Percentiles rank a stretch among this genome's conserved stretches.
These are phyloP conservation scores for Amphimallon solstitiale DNA, from an alignment of 2,888 invertebrate species.

Conservation along the genomic window DNA sequence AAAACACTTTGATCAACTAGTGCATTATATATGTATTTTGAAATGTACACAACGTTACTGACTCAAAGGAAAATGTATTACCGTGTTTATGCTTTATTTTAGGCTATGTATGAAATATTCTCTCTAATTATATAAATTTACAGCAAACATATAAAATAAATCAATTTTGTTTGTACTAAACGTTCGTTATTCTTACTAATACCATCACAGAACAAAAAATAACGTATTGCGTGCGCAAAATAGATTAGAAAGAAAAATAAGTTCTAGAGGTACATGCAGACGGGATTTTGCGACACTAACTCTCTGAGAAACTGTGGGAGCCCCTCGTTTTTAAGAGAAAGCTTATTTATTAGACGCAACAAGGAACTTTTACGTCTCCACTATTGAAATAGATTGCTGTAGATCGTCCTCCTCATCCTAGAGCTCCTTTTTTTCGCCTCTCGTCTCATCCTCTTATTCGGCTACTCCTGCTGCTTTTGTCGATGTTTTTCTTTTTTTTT, in stretches of 20 bases:
- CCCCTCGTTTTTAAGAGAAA: slow-evolving; percentile 6
- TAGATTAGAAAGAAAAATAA: neutral
- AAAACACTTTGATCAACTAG: too few relatives aligned
- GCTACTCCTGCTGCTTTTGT: neutral
- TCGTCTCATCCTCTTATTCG: neutral
- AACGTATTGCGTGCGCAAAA: slow-evolving; percentile 4
- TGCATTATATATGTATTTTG: too few relatives aligned
- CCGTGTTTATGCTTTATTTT: too few relatives aligned
- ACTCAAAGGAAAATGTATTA: too few relatives aligned
- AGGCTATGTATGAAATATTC: too few relatives aligned
- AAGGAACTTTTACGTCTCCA: slow-evolving; percentile 25
- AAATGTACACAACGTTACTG: too few relatives aligned
- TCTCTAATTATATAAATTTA: too few relatives aligned
- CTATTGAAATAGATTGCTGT: slow-evolving; percentile 27
- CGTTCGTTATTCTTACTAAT: too few relatives aligned
- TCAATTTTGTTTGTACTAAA: too few relatives aligned
- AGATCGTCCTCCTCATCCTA: slow-evolving; percentile 11
- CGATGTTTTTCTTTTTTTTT: neutral
- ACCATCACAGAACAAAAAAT: too few relatives aligned
- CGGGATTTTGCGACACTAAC: slow-evolving; percentile 8
- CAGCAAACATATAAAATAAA: too few relatives aligned
- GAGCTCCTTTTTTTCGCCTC: neutral
- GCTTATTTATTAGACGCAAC: slow-evolving; percentile 28
- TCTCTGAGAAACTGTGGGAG: slow-evolving; percentile 1
- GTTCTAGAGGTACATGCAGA: neutral